Percentiles rank a stretch among this genome's conserved stretches.
phyloP scores from a whole-genome alignment of 2,797 vertebrate species.

The Chiloscyllium punctatum region DNA sequence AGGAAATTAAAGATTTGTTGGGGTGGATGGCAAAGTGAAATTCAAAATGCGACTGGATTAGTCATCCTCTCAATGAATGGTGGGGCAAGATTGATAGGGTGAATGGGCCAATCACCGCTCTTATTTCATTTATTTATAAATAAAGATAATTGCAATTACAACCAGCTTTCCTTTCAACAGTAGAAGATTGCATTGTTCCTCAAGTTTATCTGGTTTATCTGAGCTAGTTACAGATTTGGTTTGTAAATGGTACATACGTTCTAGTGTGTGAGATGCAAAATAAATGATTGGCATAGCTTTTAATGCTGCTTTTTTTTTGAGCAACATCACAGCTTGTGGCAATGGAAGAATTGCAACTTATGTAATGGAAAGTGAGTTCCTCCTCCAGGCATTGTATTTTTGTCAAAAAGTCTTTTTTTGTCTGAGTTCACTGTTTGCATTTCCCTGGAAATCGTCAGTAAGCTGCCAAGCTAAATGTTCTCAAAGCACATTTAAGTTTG shows the following conservation, averaged over 20 bases:
- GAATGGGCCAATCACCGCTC: no score
- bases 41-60: no score
- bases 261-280: neutral
- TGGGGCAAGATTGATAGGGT: no score
- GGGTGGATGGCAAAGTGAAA: no score
- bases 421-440: neutral
- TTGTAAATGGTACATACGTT: neutral
- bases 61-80: no score
- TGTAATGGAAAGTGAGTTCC: neutral
- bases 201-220: neutral
- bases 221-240: neutral
- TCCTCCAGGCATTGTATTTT: neutral
- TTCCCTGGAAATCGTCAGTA: neutral
- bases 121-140: no score
- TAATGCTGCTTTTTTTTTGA: neutral
- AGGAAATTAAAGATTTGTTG: no score
- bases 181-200: no score
- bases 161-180: no score
- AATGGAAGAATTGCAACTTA: neutral
- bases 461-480: neutral
- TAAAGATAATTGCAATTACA: no score
- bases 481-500: neutral
- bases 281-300: neutral
- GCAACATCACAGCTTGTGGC: neutral
- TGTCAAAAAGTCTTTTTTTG: neutral